Conservation (phyloP, 1,140 invertebrate genomes). For the Lethocerus indicus region DNA sequence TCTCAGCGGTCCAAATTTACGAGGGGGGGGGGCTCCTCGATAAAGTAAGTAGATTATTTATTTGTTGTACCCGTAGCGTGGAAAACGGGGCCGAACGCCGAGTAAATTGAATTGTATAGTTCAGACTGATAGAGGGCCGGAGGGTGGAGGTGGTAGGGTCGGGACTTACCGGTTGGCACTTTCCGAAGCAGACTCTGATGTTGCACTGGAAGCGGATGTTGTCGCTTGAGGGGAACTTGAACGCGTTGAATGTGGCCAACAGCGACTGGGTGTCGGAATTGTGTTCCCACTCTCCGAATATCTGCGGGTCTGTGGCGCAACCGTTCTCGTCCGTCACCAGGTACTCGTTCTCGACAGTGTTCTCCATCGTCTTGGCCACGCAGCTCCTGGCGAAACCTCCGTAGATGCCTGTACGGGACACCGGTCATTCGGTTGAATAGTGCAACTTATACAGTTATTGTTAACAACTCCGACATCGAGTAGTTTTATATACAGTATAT, state of each 20-base stretch:
- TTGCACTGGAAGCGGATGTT: slow-evolving; percentile 93
- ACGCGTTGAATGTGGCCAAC: slow-evolving; percentile 78
- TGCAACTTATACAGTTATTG: too few relatives aligned
- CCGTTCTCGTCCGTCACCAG: slow-evolving; percentile 86
- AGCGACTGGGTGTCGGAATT: slow-evolving; percentile 66
- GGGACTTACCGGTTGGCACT: slow-evolving; percentile 82
- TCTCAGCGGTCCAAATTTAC: too few relatives aligned
- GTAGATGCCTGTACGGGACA: slow-evolving; percentile 74
- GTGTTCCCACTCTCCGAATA: slow-evolving; percentile 86
- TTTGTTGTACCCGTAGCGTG: not conserved
- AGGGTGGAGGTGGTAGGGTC: too few relatives aligned
- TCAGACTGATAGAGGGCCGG: too few relatives aligned
- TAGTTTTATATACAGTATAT: too few relatives aligned
- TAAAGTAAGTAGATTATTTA: too few relatives aligned
- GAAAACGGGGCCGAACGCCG: not conserved
- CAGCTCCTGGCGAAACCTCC: slow-evolving; percentile 86
- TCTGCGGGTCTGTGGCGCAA: slow-evolving; percentile 78
- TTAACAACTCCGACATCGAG: too few relatives aligned
- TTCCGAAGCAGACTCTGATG: slow-evolving; percentile 86
- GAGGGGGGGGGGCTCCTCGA: too few relatives aligned
- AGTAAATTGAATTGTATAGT: not conserved
- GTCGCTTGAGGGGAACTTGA: slow-evolving; percentile 89
- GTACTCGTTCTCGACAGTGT: slow-evolving; percentile 78
- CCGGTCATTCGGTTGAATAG: too few relatives aligned
- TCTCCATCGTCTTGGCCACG: slow-evolving; percentile 81